Evolutionary conservation across 2,888 invertebrate species (phyloP), one percentile per base, ranked within the genome.

Genomic region (Microplitis manilae): DNA sequence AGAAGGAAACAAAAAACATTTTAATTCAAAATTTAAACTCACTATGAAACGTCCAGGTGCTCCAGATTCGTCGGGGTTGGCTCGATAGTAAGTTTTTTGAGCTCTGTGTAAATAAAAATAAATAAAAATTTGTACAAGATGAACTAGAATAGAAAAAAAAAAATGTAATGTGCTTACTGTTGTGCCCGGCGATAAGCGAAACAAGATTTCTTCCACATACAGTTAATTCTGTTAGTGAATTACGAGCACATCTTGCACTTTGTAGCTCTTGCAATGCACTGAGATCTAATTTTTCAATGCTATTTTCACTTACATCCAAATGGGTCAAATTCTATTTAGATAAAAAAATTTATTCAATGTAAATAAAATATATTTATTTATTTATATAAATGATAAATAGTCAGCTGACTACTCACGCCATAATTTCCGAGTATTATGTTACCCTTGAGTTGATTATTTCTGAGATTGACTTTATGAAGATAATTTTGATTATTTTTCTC

Each of bases 371-470:
- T 30, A 30, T 30, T 30, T 30, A 30, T 4, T 30, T 30, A 30
- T 30, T 2, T 30, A 30, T 30, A 30, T 4, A 0, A 30, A 30
- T 30, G 30, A 30, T 30, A 30, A 30, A 30, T 30, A 30, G 30
- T 2, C 30, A 30, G 30, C 30, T 30, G 30, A 30, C 30, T 78
- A 90, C 92, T 92, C 91, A 96, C 96, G 89, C 95, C 95, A 90
- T 96, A 96, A 89, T 96, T 96, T 76, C 95, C 96, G 73, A 96
- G 93, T 82, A 96, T 94, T 80, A 96, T 96, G 90, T 94, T 95
- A 76, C 96, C 96, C 89, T 96, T 95, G 40, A 96, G 90, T 81
- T 94, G 93, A 89, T 96, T 96, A 80, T 94, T 93, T 74, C 95
- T 91, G 62, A 96, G 91, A 87, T 95, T 95, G n/a, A 96, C 93